phyloP scores from a whole-genome alignment of 2,113 vertebrate genomes.

The Campylorhamphus procurvoides region DNA sequence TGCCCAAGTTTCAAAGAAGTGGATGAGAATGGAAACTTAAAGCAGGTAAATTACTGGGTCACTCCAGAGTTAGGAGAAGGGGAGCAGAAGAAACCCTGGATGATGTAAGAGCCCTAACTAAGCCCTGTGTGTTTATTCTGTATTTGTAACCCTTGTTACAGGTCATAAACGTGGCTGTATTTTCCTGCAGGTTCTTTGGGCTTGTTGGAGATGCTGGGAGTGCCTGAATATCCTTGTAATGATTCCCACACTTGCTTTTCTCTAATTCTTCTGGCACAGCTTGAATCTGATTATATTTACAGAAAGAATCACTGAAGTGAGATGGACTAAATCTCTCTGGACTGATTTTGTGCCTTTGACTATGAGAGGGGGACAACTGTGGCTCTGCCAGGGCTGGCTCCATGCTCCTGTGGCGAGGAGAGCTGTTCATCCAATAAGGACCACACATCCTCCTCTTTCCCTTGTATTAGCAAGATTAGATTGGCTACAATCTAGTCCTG shows the following conservation, averaged over 20 bases:
- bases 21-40: neutral
- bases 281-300: neutral
- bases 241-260: neutral
- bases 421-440: neutral
- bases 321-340: no score
- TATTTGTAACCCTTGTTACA: neutral
- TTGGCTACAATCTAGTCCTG: neutral
- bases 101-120: neutral
- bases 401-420: neutral
- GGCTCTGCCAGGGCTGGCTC: neutral
- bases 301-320: neutral
- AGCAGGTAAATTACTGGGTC: neutral
- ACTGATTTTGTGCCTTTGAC: neutral
- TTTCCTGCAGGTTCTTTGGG: neutral
- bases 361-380: fast-evolving
- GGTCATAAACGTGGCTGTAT: fast-evolving
- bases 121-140: neutral
- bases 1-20: fast-evolving
- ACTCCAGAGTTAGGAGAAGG: no score
- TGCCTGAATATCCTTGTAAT: neutral
- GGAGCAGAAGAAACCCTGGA: neutral
- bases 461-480: neutral
- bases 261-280: neutral
- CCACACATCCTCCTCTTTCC: neutral
- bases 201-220: neutral